Conservation (phyloP, 35 echinoderm and acorn worm genomes). For the Stichopus chloronotus region DNA sequence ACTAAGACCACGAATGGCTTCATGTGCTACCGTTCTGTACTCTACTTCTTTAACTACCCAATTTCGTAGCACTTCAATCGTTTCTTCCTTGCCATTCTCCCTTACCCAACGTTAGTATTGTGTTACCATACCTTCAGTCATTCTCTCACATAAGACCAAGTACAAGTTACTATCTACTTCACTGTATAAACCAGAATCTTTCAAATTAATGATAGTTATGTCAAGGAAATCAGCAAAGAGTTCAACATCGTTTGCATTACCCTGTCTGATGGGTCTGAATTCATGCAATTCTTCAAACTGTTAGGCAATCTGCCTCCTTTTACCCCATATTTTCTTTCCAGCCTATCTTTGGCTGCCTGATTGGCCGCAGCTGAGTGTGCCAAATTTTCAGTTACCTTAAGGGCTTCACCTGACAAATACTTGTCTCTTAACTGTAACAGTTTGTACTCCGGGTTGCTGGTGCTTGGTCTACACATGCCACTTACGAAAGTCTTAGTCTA, state of each 20-base stretch:
- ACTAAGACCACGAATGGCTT: background rate
- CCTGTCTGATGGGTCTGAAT: background rate
- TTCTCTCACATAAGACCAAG: background rate
- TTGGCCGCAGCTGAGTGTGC: no score
- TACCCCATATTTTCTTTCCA: no score
- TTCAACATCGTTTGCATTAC: slow-evolving; percentile 24
- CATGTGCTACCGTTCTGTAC: slow-evolving; percentile 35
- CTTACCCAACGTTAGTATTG: slow-evolving; percentile 21
- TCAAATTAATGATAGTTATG: slow-evolving; percentile 28
- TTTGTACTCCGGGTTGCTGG: no score
- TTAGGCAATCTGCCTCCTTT: no score
- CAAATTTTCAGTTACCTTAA: no score
- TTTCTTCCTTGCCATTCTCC: background rate
- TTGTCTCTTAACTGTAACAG: no score
- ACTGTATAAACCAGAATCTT: background rate
- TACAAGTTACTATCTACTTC: slow-evolving; percentile 5
- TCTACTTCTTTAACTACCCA: slow-evolving; percentile 41
- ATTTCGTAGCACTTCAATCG: background rate
- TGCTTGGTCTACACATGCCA: no score
- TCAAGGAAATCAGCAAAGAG: slow-evolving; percentile 33
- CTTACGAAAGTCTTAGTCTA: no score
- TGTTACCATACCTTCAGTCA: background rate
- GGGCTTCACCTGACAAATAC: no score
- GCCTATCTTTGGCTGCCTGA: no score
- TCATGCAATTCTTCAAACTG: no score